Conservation (phyloP, 2,113 vertebrate genomes). For the Bubalus kerabau region DNA sequence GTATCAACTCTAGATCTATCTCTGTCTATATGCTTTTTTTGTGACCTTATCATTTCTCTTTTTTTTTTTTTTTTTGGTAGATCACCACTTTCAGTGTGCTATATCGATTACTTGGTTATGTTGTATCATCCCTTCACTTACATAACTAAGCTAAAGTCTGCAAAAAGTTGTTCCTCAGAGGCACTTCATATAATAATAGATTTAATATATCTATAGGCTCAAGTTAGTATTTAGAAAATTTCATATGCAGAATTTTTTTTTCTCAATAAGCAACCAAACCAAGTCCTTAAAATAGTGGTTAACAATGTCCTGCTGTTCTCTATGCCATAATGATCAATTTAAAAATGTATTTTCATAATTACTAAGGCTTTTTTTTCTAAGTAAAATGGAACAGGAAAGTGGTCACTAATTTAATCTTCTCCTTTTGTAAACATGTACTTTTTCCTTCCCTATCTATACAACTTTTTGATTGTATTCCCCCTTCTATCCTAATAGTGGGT, state of each 20-base stretch:
- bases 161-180: neutral
- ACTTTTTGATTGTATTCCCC: neutral
- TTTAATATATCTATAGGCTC: neutral
- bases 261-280: neutral
- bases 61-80: neutral
- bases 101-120: neutral
- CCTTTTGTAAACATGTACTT: neutral
- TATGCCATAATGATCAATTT: neutral
- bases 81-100: neutral
- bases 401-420: neutral
- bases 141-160: neutral
- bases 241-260: neutral
- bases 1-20: neutral
- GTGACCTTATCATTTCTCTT: neutral
- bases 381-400: neutral
- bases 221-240: neutral
- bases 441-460: neutral
- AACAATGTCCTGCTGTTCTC: neutral
- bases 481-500: neutral
- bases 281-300: neutral
- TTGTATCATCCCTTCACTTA: neutral
- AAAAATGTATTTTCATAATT: neutral
- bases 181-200: neutral
- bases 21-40: neutral
- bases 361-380: neutral